These are phyloP conservation scores for Ophion ellenae DNA, from an alignment of 2,888 invertebrate species.

Conservation along the genomic window DNA sequence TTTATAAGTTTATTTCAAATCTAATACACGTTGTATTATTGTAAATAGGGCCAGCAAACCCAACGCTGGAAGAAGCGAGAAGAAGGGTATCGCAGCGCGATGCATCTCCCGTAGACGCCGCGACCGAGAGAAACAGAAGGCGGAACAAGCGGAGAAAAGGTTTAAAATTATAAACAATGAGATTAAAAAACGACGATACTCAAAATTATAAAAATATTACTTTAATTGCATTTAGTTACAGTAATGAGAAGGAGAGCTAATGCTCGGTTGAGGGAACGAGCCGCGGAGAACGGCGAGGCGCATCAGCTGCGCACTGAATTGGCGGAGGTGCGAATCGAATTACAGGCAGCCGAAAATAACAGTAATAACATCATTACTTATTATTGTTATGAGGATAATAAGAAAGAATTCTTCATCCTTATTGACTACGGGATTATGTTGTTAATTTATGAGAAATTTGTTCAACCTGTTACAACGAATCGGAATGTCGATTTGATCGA, in stretches of 20 bases:
- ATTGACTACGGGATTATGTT: neutral
- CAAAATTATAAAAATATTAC: neutral
- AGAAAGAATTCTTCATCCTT: neutral
- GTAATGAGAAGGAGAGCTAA: slow-evolving; percentile 3
- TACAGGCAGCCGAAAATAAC: neutral
- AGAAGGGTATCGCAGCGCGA: neutral
- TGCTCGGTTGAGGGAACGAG: neutral
- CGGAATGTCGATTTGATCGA: neutral
- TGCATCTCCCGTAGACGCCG: neutral
- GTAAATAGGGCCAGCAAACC: too few relatives aligned
- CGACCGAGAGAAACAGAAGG: neutral
- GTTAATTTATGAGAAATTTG: neutral
- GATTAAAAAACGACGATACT: neutral
- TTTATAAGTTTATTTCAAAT: too few relatives aligned
- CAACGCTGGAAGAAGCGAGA: neutral
- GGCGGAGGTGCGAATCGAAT: neutral
- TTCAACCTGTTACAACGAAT: neutral
- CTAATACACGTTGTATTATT: too few relatives aligned
- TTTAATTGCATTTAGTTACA: neutral
- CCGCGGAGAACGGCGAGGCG: neutral
- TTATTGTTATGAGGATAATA: neutral
- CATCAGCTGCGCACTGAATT: neutral
- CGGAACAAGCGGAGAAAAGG: neutral
- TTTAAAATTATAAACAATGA: neutral
- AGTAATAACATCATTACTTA: slow-evolving; percentile 9